Evolutionary conservation across 2,797 vertebrate species (phyloP).

Genomic region (Caiman crocodilus): DNA sequence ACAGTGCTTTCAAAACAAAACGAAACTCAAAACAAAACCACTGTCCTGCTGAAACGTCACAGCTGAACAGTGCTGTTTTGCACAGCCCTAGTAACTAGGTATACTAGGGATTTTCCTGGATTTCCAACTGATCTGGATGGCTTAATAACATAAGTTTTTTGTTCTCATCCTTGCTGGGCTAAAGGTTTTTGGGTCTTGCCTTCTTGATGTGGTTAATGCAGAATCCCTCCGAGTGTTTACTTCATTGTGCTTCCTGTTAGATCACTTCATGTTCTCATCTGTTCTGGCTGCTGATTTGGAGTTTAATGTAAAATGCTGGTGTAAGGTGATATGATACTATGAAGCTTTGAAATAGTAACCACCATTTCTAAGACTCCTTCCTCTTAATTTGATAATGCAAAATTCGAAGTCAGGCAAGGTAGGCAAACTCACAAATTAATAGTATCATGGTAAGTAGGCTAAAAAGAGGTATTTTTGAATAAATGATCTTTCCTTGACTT

Average conservation of each 20-base stretch:
- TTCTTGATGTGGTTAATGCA: background rate
- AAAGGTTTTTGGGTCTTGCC: background rate
- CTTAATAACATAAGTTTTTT: background rate
- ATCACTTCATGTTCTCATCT: background rate
- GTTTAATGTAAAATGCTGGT: background rate
- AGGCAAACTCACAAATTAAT: background rate
- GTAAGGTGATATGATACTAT: background rate
- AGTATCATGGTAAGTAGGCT: background rate
- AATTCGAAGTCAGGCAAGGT: background rate
- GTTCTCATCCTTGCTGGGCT: background rate
- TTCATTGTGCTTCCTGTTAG: background rate
- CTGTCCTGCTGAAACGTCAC: too few species aligned
- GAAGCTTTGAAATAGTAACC: background rate
- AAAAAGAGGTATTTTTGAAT: background rate
- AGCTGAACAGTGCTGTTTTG: too few species aligned
- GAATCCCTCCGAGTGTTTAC: background rate
- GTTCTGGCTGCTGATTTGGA: background rate
- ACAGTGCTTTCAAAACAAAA: too few species aligned
- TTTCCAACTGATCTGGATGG: background rate
- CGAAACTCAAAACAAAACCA: too few species aligned
- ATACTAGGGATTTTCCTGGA: background rate
- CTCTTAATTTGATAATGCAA: background rate
- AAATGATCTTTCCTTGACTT: background rate
- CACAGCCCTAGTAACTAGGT: background rate
- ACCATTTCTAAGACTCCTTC: background rate